A percentile compares a stretch with the other conserved stretches of the same genome.
Conservation (phyloP, 35 echinoderm and acorn worm species). For the Diadema setosum region DNA sequence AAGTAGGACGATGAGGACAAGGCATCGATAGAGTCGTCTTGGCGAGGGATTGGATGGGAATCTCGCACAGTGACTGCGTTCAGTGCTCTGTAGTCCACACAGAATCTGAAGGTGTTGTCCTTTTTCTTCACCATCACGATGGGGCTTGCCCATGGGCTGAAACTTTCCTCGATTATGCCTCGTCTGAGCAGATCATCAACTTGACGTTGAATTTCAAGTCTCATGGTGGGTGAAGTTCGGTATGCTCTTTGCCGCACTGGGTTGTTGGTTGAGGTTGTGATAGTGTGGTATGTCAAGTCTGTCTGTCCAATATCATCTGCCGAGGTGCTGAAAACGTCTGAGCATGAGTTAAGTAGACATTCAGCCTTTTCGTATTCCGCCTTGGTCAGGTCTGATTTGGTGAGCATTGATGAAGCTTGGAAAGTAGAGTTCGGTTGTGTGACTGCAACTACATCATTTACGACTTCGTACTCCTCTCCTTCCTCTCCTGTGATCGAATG, state of each 20-base stretch:
- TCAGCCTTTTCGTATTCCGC: background rate
- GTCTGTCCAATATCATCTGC: background rate
- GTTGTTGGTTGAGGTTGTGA: background rate
- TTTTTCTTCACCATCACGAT: conserved; percentile 65
- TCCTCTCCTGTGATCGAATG: background rate
- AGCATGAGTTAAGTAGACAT: background rate
- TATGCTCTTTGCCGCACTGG: conserved; percentile 31
- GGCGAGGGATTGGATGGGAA: conserved; percentile 41
- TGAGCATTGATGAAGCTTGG: background rate
- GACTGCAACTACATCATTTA: background rate
- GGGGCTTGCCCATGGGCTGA: conserved; percentile 48
- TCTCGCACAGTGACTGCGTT: conserved; percentile 35
- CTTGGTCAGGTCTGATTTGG: background rate
- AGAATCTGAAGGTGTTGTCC: conserved; percentile 53
- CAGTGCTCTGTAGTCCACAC: conserved; percentile 62
- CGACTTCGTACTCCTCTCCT: background rate
- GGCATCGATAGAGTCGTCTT: conserved; percentile 27
- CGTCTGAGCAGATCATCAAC: conserved; percentile 28
- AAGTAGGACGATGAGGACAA: conserved; percentile 7
- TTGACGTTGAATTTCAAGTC: background rate
- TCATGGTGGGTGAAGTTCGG: conserved; percentile 4
- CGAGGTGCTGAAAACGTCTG: background rate
- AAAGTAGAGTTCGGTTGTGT: background rate
- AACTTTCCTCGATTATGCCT: background rate
- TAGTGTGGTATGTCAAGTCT: background rate